These are phyloP conservation scores for Carpatolechia fugitivella DNA, from an alignment of 2,888 invertebrate genomes.

Conservation along the genomic window DNA sequence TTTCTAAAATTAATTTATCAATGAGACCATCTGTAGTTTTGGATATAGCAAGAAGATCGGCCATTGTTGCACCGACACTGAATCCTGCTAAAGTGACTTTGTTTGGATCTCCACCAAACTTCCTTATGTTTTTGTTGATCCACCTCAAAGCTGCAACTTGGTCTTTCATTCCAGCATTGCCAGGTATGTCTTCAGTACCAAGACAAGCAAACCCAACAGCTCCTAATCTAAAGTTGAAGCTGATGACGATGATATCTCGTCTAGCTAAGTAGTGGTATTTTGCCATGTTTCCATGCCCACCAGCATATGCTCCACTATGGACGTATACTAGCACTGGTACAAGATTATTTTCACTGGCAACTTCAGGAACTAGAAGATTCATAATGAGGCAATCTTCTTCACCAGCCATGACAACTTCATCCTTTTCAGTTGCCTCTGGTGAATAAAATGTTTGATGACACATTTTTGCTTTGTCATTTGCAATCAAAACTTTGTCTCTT, in stretches of 20 bases:
- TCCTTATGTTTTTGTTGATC: constrained; percentile 85
- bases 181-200: constrained; percentile 81
- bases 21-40: constrained; percentile 55
- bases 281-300: constrained; percentile 62
- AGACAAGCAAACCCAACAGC: constrained; percentile 84
- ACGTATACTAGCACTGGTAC: constrained; percentile 64
- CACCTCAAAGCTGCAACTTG: constrained; percentile 88
- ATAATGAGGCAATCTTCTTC: constrained; percentile 57
- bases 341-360: constrained; percentile 50
- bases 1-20: constrained; percentile 61
- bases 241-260: constrained; percentile 83
- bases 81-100: constrained; percentile 90
- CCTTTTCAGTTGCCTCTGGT: constrained; percentile 37
- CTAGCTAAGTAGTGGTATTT: constrained; percentile 81
- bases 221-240: constrained; percentile 85
- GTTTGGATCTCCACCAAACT: constrained; percentile 89
- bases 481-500: constrained; percentile 47
- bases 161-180: constrained; percentile 92
- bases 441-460: constrained; percentile 60
- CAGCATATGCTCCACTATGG: constrained; percentile 65
- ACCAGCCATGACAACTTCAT: constrained; percentile 47
- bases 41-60: constrained; percentile 56
- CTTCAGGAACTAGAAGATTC: constrained; percentile 53
- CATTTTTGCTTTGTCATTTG: constrained; percentile 36
- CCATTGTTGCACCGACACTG: constrained; percentile 84